Percentiles rank a stretch among this genome's conserved stretches.
Conservation (phyloP, 2,113 vertebrate species). For the Nymphicus hollandicus region DNA sequence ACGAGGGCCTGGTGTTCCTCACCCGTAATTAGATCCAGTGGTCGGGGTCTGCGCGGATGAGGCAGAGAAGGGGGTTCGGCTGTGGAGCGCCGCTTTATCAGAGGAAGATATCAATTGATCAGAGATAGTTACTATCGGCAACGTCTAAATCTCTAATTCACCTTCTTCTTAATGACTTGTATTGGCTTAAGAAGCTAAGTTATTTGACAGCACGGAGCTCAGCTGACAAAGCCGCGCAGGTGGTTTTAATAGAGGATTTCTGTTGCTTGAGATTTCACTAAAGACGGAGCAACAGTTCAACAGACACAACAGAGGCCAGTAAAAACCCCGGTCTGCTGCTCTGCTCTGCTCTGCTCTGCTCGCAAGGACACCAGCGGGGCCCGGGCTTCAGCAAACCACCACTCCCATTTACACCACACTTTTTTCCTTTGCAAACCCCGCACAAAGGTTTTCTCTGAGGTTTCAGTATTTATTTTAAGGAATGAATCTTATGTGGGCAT, state of each 20-base stretch:
- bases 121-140: slow-evolving; percentile 76
- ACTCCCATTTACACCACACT: slow-evolving; percentile 29
- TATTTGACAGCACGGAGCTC: slow-evolving; percentile 73
- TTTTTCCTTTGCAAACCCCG: slow-evolving; percentile 41
- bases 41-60: slow-evolving; percentile 41
- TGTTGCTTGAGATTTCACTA: slow-evolving; percentile 71
- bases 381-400: slow-evolving; percentile 9
- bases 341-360: slow-evolving; percentile 23
- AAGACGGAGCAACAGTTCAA: slow-evolving; percentile 77
- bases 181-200: slow-evolving; percentile 78
- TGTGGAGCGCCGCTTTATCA: slow-evolving; percentile 59
- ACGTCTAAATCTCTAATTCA: slow-evolving; percentile 74
- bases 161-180: slow-evolving; percentile 82
- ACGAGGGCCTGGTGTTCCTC: slow-evolving; percentile 80
- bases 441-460: slow-evolving; percentile 60
- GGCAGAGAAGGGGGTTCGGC: slow-evolving; percentile 31
- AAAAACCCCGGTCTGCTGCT: slow-evolving; percentile 55
- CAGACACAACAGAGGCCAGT: slow-evolving; percentile 81
- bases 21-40: slow-evolving; percentile 89
- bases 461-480: slow-evolving; percentile 75
- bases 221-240: slow-evolving; percentile 79
- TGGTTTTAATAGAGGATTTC: slow-evolving; percentile 83
- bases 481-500: slow-evolving; percentile 68
- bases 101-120: slow-evolving; percentile 85
- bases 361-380: slow-evolving; percentile 44